These are phyloP conservation scores for Limonius californicus DNA, from an alignment of 1,140 invertebrate species.

Conservation along the genomic window DNA sequence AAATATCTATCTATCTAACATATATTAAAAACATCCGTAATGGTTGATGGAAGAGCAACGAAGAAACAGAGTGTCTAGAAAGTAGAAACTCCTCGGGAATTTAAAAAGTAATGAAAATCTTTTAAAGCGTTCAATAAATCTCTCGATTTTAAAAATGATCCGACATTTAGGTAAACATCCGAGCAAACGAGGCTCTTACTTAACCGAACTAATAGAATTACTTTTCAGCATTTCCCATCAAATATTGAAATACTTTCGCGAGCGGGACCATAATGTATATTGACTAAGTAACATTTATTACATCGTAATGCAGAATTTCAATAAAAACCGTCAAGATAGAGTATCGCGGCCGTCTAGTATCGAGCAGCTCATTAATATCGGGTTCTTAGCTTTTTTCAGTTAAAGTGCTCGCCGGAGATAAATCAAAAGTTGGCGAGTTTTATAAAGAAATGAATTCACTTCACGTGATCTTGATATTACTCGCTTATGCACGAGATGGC, in stretches of 20 bases:
- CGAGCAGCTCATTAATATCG: slow-evolving; percentile 1
- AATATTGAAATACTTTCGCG: not conserved
- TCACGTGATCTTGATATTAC: not conserved
- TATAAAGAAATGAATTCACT: not conserved
- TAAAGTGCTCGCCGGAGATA: not conserved
- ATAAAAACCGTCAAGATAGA: not conserved
- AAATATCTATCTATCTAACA: no score
- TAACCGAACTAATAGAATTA: not conserved
- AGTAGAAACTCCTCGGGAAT: no score
- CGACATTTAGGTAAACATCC: not conserved
- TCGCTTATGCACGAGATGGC: not conserved
- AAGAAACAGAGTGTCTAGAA: no score
- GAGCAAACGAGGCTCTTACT: not conserved
- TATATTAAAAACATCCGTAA: no score
- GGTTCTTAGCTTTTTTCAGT: slow-evolving; percentile 1
- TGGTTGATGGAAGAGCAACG: no score
- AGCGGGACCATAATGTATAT: not conserved
- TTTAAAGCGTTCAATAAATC: not conserved
- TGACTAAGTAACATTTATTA: not conserved
- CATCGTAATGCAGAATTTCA: not conserved
- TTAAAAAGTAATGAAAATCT: not conserved
- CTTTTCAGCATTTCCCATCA: not conserved
- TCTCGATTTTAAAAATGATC: not conserved
- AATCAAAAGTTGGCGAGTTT: not conserved
- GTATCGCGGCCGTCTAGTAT: not conserved